Evolutionary conservation across 1,140 invertebrate genomes (phyloP).

Genomic region (Penaeus chinensis): DNA sequence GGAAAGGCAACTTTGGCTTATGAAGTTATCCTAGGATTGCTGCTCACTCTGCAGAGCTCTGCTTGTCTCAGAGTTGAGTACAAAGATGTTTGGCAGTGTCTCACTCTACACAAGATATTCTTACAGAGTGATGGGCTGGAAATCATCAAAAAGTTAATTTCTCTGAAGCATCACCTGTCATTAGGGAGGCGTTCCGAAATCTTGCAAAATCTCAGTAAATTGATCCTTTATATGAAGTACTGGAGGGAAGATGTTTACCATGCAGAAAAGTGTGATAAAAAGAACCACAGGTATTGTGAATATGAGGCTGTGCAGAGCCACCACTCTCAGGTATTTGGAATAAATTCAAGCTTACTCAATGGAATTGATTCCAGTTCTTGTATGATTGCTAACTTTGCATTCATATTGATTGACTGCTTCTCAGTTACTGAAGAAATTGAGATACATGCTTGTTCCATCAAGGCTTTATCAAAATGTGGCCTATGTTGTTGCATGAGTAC

Average conservation of each 20-base stretch:
- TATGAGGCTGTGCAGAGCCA: conserved; percentile 37
- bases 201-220: conserved; percentile 25
- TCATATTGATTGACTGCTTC: conserved; percentile 44
- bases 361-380: conserved; percentile 32
- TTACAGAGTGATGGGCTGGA: conserved; percentile 41
- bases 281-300: conserved; percentile 52
- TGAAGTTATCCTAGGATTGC: conserved; percentile 36
- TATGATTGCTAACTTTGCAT: conserved; percentile 45
- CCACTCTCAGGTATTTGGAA: conserved; percentile 45
- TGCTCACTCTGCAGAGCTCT: conserved; percentile 39
- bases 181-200: conserved; percentile 27
- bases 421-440: conserved; percentile 32
- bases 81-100: conserved; percentile 49
- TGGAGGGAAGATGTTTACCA: conserved; percentile 51
- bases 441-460: conserved; percentile 7
- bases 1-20: conserved; percentile 18
- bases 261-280: conserved; percentile 49
- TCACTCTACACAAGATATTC: conserved; percentile 45
- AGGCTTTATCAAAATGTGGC: conserved; percentile 39
- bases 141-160: conserved; percentile 43
- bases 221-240: conserved; percentile 45
- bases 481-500: conserved; percentile 53
- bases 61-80: conserved; percentile 42
- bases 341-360: conserved; percentile 29
- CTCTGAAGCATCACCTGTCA: conserved; percentile 13